Conservation (phyloP, 1,140 invertebrate species). For the Ceratosolen fusciceps region DNA sequence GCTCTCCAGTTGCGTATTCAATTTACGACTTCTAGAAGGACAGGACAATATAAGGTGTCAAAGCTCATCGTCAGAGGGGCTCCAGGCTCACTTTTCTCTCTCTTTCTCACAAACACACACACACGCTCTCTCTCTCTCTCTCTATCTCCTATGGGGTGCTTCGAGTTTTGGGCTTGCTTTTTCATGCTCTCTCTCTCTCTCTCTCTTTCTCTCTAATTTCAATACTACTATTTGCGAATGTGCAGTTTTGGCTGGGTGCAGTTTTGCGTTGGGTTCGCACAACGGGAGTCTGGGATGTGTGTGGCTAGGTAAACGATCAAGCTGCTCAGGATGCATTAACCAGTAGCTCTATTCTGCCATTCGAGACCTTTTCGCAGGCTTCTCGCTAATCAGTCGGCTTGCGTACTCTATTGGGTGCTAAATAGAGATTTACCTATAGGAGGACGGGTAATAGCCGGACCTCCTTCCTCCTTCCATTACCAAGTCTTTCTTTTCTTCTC, state of each 20-base stretch:
- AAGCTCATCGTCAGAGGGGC: background rate
- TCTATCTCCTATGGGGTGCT: background rate
- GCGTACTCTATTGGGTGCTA: background rate
- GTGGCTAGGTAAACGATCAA: background rate
- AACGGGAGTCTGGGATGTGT: background rate
- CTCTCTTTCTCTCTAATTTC: too few relatives aligned
- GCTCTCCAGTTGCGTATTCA: conserved; percentile 88
- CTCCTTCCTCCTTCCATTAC: background rate
- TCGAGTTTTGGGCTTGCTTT: background rate
- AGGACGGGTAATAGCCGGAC: too few relatives aligned
- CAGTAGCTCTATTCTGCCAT: background rate
- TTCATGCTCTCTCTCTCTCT: too few relatives aligned
- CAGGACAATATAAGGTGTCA: conserved; percentile 36
- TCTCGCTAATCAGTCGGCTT: background rate
- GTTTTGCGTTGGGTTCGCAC: background rate
- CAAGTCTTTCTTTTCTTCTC: too few relatives aligned
- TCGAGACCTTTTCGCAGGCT: background rate
- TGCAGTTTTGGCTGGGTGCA: background rate
- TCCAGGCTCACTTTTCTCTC: too few relatives aligned
- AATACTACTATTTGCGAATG: background rate
- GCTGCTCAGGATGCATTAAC: background rate
- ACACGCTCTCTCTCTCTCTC: too few relatives aligned
- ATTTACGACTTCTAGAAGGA: conserved; percentile 86
- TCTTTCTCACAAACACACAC: too few relatives aligned
- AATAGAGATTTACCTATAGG: background rate